Evolutionary conservation across 2,797 vertebrate genomes (phyloP).

Genomic region (Hapalemur alaotrensis): DNA sequence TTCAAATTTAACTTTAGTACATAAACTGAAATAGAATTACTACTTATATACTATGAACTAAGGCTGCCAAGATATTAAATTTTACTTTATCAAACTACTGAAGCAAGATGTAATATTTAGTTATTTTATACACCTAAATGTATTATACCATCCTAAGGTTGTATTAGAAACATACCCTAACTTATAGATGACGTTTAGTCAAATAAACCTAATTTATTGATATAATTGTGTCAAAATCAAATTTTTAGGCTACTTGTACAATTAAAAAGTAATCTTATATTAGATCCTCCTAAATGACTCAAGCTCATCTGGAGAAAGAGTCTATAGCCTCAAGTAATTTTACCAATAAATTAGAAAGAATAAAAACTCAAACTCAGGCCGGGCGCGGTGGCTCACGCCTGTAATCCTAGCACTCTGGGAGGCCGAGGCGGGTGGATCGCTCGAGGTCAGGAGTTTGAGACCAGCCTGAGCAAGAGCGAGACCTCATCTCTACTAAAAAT

Average conservation of each 20-base stretch:
- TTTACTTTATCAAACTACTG: neutral
- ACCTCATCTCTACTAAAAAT: too few species aligned
- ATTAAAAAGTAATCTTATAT: neutral
- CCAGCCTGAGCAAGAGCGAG: too few species aligned
- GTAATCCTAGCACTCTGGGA: too few species aligned
- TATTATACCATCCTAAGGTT: neutral
- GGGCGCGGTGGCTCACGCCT: too few species aligned
- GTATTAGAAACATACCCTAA: neutral
- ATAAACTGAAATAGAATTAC: neutral
- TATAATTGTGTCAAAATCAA: neutral
- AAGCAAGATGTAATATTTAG: neutral
- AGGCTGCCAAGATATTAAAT: neutral
- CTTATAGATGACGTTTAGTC: neutral
- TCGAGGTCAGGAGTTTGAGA: too few species aligned
- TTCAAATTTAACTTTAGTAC: neutral
- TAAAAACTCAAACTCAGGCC: neutral
- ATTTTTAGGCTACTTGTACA: neutral
- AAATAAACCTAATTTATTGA: neutral
- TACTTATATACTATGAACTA: neutral
- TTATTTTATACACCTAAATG: neutral
- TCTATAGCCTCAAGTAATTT: neutral
- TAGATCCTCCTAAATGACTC: neutral
- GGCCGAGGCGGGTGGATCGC: too few species aligned
- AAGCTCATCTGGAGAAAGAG: neutral
- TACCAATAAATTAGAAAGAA: neutral